Conservation (phyloP, 1,140 invertebrate species). For the Coelopa frigida region DNA sequence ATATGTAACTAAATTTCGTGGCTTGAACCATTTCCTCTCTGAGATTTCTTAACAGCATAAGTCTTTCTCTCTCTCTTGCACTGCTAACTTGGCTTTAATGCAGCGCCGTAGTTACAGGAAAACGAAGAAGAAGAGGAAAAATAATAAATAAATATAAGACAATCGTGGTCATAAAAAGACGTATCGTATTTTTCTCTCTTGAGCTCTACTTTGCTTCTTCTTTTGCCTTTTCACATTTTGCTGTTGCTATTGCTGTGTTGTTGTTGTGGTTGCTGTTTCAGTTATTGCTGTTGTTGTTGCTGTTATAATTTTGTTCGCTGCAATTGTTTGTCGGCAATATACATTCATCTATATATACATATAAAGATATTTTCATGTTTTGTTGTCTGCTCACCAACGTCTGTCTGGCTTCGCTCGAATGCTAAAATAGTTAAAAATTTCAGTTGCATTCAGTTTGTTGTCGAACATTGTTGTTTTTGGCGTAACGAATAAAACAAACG, state of each 20-base stretch:
- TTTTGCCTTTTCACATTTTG: not conserved
- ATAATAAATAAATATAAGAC: too few relatives aligned
- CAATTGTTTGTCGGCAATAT: not conserved
- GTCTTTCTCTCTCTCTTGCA: too few relatives aligned
- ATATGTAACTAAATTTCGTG: too few relatives aligned
- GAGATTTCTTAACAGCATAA: too few relatives aligned
- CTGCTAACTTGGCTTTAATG: too few relatives aligned
- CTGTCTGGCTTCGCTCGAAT: slow-evolving; percentile 7
- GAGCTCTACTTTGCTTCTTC: not conserved
- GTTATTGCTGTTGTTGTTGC: slow-evolving; percentile 1
- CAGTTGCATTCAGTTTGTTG: slow-evolving; percentile 42
- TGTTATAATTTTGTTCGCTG: not conserved
- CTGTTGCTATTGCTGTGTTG: not conserved
- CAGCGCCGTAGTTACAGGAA: too few relatives aligned
- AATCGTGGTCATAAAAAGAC: too few relatives aligned
- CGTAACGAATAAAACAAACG: not conserved
- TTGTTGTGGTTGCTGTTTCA: not conserved
- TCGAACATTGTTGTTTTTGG: slow-evolving; percentile 18
- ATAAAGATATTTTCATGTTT: too few relatives aligned
- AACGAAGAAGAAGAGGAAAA: too few relatives aligned
- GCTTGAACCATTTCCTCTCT: too few relatives aligned
- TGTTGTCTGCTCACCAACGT: too few relatives aligned
- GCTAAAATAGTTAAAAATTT: slow-evolving; percentile 16
- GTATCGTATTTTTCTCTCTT: not conserved
- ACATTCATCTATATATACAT: too few relatives aligned